These are phyloP conservation scores for Drosophila subobscura DNA, from an alignment of 1,140 invertebrate genomes.

Conservation along the genomic window DNA sequence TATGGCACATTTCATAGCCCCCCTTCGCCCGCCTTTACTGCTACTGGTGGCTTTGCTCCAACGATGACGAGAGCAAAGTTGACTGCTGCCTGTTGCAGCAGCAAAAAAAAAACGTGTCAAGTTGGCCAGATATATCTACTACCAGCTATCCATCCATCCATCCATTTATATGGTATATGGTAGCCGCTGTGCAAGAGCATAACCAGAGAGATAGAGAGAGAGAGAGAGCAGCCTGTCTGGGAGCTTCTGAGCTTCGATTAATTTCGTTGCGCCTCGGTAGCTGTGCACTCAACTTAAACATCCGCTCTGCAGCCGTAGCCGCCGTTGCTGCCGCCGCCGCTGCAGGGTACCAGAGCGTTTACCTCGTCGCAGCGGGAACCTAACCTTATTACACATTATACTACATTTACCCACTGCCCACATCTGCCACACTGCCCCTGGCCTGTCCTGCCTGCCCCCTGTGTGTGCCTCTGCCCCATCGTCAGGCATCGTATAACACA, in stretches of 20 bases:
- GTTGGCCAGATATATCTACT: conserved; percentile 69
- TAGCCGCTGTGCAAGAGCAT: conserved; percentile 40
- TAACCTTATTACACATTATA: conserved; percentile 20
- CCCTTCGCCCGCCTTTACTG: neutral
- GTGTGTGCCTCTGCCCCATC: neutral
- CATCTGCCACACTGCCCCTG: neutral
- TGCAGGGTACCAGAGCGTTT: conserved; percentile 22
- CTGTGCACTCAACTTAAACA: conserved; percentile 79
- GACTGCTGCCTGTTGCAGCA: conserved; percentile 60
- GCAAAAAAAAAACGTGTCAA: conserved; percentile 66
- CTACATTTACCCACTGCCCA: conserved; percentile 18
- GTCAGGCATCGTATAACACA: conserved; percentile 33
- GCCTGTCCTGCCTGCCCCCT: too few relatives aligned
- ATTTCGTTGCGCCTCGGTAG: conserved; percentile 79
- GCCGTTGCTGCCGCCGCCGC: neutral
- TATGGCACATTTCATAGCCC: conserved; percentile 69
- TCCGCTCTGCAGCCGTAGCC: conserved; percentile 48
- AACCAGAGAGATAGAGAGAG: conserved; percentile 26
- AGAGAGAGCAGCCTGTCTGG: conserved; percentile 17
- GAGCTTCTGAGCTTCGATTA: conserved; percentile 66
- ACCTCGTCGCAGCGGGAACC: conserved; percentile 4
- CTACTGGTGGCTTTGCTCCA: conserved; percentile 10
- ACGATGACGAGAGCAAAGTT: conserved; percentile 60
- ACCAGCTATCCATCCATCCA: conserved; percentile 9
- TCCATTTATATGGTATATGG: conserved; percentile 9